Percentiles rank a stretch among this genome's conserved stretches.
These are phyloP conservation scores for Melanitta fusca DNA, from an alignment of 2,797 vertebrate genomes.

Conservation along the genomic window DNA sequence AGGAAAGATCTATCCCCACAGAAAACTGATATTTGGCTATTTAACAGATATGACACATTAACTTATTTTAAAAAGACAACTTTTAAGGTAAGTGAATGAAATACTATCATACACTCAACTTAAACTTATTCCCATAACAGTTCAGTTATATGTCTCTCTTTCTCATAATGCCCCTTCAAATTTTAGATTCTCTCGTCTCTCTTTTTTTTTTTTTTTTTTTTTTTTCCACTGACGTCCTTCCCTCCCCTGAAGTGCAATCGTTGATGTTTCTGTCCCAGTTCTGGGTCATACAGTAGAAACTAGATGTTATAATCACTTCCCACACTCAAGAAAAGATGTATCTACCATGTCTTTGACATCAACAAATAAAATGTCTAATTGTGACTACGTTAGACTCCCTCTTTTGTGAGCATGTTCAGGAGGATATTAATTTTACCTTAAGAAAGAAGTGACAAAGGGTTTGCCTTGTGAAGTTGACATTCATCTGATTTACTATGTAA, in stretches of 20 bases:
- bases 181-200: background rate
- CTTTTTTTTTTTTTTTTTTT: background rate
- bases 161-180: background rate
- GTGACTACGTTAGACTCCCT: background rate
- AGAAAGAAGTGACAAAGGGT: background rate
- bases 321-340: rapidly evolving
- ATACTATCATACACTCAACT: background rate
- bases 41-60: background rate
- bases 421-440: rapidly evolving
- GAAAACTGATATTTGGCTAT: background rate
- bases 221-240: background rate
- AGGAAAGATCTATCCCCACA: background rate
- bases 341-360: rapidly evolving
- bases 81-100: background rate
- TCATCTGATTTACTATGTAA: background rate
- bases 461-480: background rate
- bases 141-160: background rate
- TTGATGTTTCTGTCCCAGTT: rapidly evolving
- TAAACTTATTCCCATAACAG: background rate
- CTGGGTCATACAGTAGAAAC: background rate
- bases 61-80: background rate
- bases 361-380: background rate
- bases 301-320: background rate
- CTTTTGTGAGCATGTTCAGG: rapidly evolving
- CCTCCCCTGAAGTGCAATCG: background rate